A percentile compares a stretch with the other conserved stretches of the same genome.
Conservation (phyloP, 2,888 invertebrate genomes). For the Caenorhabditis sp. region DNA sequence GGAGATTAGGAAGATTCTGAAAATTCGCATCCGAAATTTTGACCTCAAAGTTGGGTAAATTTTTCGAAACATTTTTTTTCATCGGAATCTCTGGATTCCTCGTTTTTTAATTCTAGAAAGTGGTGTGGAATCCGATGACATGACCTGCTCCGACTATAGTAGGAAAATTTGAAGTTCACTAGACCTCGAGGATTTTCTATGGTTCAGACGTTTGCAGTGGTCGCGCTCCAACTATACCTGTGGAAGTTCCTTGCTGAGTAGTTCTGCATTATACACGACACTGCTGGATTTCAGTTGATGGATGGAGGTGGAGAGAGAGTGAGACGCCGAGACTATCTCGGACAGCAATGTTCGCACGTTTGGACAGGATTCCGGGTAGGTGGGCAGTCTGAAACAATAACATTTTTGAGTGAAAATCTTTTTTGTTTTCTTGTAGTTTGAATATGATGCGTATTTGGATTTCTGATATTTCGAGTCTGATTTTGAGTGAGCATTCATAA, state of each 20-base stretch:
- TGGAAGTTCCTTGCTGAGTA: slow-evolving; percentile 50
- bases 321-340: slow-evolving; percentile 41
- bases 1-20: too few relatives aligned
- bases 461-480: too few relatives aligned
- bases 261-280: slow-evolving; percentile 52
- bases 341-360: slow-evolving; percentile 35
- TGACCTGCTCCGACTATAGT: too few relatives aligned
- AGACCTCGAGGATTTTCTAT: background rate
- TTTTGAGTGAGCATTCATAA: too few relatives aligned
- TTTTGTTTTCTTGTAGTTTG: too few relatives aligned
- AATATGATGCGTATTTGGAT: too few relatives aligned
- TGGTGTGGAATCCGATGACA: too few relatives aligned
- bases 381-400: slow-evolving; percentile 58
- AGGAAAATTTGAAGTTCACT: background rate
- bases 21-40: background rate
- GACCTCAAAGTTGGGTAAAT: too few relatives aligned
- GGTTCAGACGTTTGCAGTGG: background rate
- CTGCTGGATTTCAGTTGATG: slow-evolving; percentile 36
- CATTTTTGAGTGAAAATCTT: too few relatives aligned
- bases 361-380: slow-evolving; percentile 27
- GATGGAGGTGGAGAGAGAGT: slow-evolving; percentile 27
- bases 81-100: too few relatives aligned
- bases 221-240: slow-evolving; percentile 31
- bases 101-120: too few relatives aligned
- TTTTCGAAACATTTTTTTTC: too few relatives aligned